Percentiles rank a stretch among this genome's conserved stretches.
These are phyloP conservation scores for Lichenostomus cassidix DNA, from an alignment of 2,113 vertebrate species.

Conservation along the genomic window DNA sequence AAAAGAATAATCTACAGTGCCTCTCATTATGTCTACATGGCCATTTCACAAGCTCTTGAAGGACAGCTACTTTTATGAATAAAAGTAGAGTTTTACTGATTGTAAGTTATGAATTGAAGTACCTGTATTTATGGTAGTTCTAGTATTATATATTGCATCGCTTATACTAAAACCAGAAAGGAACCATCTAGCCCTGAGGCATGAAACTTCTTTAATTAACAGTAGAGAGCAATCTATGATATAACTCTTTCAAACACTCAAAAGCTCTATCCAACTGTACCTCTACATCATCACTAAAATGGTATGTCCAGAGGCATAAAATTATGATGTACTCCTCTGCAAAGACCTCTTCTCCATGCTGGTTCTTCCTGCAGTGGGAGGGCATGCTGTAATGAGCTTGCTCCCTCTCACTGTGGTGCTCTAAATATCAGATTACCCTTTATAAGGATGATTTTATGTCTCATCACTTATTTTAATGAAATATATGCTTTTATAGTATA, in stretches of 20 bases:
- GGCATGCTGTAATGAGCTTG: neutral
- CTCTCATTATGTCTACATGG: neutral
- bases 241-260: neutral
- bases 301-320: accelerated
- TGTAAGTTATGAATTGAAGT: neutral
- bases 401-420: neutral
- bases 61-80: neutral
- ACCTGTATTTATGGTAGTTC: neutral
- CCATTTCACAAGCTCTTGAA: neutral
- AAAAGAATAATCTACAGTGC: neutral
- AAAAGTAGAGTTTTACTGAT: neutral
- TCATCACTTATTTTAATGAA: neutral
- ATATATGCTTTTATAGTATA: neutral
- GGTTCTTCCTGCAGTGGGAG: neutral
- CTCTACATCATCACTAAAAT: neutral
- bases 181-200: neutral
- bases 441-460: neutral
- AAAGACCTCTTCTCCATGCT: neutral
- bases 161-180: neutral
- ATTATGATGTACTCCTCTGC: neutral
- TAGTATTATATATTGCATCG: neutral
- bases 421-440: neutral
- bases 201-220: neutral
- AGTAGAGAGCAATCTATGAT: neutral
- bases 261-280: neutral